These are phyloP conservation scores for Drosophila kuntzei DNA, from an alignment of 2,888 invertebrate genomes.

Conservation along the genomic window DNA sequence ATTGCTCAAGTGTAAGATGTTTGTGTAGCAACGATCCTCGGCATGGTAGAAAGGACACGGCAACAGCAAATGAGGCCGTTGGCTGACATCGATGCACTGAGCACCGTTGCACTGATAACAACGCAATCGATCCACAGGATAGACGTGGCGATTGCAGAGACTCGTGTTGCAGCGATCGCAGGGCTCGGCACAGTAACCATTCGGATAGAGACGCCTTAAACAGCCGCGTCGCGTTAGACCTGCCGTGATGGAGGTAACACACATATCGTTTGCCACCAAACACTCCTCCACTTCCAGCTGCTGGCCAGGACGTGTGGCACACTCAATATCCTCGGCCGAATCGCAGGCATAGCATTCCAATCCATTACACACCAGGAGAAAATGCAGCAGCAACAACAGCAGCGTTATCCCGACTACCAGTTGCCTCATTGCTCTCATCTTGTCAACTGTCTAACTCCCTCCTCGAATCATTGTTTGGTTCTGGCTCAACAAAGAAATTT, in stretches of 20 bases:
- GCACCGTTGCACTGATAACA: slow-evolving; percentile 82
- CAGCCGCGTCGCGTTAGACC: slow-evolving; percentile 81
- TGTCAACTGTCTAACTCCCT: slow-evolving; percentile 5
- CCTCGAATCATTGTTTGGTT: slow-evolving; percentile 3
- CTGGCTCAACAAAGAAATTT: slow-evolving; percentile 31
- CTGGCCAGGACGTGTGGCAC: slow-evolving; percentile 80
- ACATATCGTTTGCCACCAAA: slow-evolving; percentile 54
- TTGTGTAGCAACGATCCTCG: slow-evolving; percentile 80
- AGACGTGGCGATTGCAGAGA: slow-evolving; percentile 79
- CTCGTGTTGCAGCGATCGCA: slow-evolving; percentile 76
- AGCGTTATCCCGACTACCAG: slow-evolving; percentile 10
- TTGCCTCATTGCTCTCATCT: slow-evolving; percentile 18
- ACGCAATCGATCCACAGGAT: slow-evolving; percentile 70
- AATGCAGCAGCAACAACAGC: slow-evolving; percentile 16
- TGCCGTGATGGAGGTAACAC: slow-evolving; percentile 75
- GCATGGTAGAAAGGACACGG: slow-evolving; percentile 78
- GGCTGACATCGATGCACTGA: slow-evolving; percentile 70
- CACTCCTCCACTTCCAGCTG: slow-evolving; percentile 82
- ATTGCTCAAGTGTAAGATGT: slow-evolving; percentile 69
- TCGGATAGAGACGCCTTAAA: slow-evolving; percentile 70
- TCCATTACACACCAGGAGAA: slow-evolving; percentile 12
- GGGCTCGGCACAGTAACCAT: slow-evolving; percentile 72
- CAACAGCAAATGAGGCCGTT: slow-evolving; percentile 49
- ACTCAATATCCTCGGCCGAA: slow-evolving; percentile 73
- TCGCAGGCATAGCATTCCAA: slow-evolving; percentile 81